These are phyloP conservation scores for Papilio xuthus DNA, from an alignment of 1,140 invertebrate species.

Conservation along the genomic window DNA sequence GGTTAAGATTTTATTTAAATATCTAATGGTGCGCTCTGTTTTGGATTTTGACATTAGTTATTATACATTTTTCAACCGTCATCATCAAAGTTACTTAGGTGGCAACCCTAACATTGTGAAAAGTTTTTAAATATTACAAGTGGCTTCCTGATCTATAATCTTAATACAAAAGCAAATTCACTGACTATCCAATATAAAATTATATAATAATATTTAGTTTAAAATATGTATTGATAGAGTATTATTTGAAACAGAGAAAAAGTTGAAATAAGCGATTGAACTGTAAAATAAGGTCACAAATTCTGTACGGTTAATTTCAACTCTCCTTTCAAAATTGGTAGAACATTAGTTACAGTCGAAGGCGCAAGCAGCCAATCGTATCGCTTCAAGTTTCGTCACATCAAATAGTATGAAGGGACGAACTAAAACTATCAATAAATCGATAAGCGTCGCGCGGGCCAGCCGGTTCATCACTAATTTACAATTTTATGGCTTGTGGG, in stretches of 20 bases:
- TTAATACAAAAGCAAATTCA: no score
- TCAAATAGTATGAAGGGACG: constrained; percentile 55
- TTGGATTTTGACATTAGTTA: no score
- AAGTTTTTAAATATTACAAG: no score
- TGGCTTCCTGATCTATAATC: no score
- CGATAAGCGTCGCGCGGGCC: constrained; percentile 70
- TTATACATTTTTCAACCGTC: no score
- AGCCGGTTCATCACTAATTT: constrained; percentile 79
- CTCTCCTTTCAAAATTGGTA: not conserved
- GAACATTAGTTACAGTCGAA: not conserved
- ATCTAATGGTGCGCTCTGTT: no score
- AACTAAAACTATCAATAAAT: constrained; percentile 78
- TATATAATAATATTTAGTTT: not conserved
- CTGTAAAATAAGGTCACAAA: not conserved
- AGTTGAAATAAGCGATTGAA: not conserved
- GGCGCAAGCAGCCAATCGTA: constrained; percentile 5
- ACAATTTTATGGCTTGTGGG: constrained; percentile 80
- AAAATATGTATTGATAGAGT: not conserved
- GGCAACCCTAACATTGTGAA: no score
- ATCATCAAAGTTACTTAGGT: no score
- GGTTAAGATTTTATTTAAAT: no score
- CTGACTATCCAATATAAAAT: no score
- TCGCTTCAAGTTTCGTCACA: constrained; percentile 27
- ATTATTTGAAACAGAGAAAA: not conserved
- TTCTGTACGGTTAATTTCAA: not conserved